Evolutionary conservation across 1,140 invertebrate species (phyloP), one percentile per base, ranked within the genome.

Genomic region (Bombus waltoni): DNA sequence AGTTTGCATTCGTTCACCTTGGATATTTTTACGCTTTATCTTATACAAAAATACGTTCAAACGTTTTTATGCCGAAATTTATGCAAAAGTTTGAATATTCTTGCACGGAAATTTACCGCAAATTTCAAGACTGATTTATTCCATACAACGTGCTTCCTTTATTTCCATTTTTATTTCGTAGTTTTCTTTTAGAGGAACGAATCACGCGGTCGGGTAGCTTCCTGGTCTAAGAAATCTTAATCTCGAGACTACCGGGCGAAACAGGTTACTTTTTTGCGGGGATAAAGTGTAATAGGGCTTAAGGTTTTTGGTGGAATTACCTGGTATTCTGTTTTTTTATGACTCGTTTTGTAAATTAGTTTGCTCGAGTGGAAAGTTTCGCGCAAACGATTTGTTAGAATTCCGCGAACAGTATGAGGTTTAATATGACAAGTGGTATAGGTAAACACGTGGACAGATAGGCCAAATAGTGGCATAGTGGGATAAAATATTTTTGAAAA

Each of bases 201-300:
- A 68, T 68, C 66, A 65, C 62, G n/a, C n/a, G 62, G n/a, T 18
- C 62, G 15, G 35, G 66, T 68, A 35, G 18, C 22, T 68, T 68
- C 18, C 15, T 47, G n/a, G 22, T 73, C n/a, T 25, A 18, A 73
- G 18, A 73, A 44, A 73, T 44, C 70, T 73, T 73, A 73, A 73
- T 73, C n/a, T 73, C 28, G 8, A 44, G 42, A 73, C 8, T 47
- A 62, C 40, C 2, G 28, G 3, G 1, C 6, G 40, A n/a, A 28
- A 22, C 18, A n/a, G 15, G 28, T 73, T 73, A 22, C 15, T 73
- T 44, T 10, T 22, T 73, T 62, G 15, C 3, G 15, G 11, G 70
- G 5, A 72, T 72, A 42, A 72, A 25, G 28, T 2, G 62, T 32
- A 32, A 32, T 32, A 65, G 15, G 28, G 6, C 28, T 72, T 72